A percentile compares a stretch with the other conserved stretches of the same genome.
phyloP scores from a whole-genome alignment of 2,888 invertebrate genomes.

The Ormyrus labotus region DNA sequence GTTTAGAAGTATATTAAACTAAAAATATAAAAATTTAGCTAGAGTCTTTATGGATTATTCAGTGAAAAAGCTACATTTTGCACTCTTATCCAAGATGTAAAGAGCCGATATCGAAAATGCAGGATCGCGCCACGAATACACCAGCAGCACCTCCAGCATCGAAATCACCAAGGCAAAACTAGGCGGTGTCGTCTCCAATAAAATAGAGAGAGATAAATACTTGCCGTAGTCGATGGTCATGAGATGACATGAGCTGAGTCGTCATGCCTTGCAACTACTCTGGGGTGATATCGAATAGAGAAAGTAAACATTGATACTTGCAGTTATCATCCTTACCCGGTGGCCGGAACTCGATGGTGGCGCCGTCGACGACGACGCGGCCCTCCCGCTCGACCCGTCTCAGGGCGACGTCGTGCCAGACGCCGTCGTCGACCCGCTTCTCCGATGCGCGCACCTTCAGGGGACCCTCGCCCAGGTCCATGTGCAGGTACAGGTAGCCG shows the following conservation, averaged over 20 bases:
- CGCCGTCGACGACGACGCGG: conserved; percentile 91
- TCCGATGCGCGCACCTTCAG: conserved; percentile 90
- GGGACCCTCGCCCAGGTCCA: conserved; percentile 94
- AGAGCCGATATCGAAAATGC: background rate
- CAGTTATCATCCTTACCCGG: conserved; percentile 79
- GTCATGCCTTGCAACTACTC: conserved; percentile 42
- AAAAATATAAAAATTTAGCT: too few relatives aligned
- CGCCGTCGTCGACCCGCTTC: conserved; percentile 90
- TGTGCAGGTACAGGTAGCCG: conserved; percentile 93
- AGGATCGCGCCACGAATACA: background rate
- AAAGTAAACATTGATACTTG: conserved; percentile 57
- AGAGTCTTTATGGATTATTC: too few relatives aligned
- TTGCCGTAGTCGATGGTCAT: conserved; percentile 55
- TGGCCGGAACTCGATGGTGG: conserved; percentile 91
- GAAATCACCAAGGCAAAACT: background rate
- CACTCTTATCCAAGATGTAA: background rate
- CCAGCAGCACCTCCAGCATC: too few relatives aligned
- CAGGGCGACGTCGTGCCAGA: conserved; percentile 94
- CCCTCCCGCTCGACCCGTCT: conserved; percentile 90
- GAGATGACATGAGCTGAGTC: conserved; percentile 55
- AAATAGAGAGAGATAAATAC: conserved; percentile 28
- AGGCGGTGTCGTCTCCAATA: background rate
- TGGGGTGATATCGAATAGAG: conserved; percentile 39
- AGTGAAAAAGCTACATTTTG: too few relatives aligned
- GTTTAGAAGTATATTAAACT: too few relatives aligned